A percentile compares a stretch with the other conserved stretches of the same genome.
phyloP scores from a whole-genome alignment of 2,888 invertebrate genomes.

The Zygothrica quintamaculata region DNA sequence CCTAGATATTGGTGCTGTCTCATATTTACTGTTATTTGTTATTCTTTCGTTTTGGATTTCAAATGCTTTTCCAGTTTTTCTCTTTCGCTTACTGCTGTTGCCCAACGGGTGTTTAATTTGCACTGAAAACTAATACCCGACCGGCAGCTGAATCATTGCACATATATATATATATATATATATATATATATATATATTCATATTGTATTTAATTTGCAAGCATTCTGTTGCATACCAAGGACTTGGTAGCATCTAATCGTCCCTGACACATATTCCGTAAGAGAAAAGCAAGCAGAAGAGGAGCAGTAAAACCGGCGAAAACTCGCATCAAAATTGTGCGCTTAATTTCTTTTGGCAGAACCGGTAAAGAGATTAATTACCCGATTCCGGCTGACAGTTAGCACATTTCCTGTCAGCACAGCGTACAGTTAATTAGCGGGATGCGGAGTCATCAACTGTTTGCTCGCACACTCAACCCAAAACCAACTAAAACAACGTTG shows the following conservation, averaged over 20 bases:
- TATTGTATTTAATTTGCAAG: conserved; percentile 50
- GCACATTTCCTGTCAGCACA: conserved; percentile 68
- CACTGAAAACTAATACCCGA: conserved; percentile 35
- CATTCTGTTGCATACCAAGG: conserved; percentile 57
- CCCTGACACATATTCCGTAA: conserved; percentile 64
- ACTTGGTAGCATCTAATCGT: conserved; percentile 31
- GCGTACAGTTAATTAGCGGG: conserved; percentile 66
- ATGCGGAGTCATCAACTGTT: neutral
- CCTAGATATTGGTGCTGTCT: neutral
- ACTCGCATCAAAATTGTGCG: conserved; percentile 59
- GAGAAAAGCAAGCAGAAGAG: neutral
- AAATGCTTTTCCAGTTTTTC: conserved; percentile 36
- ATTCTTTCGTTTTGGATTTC: conserved; percentile 36
- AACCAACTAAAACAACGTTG: neutral
- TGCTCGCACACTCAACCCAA: conserved; percentile 6
- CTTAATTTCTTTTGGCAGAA: conserved; percentile 20
- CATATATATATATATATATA: conserved; percentile 7
- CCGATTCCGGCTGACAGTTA: conserved; percentile 72
- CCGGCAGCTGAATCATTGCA: conserved; percentile 31
- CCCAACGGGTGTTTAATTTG: conserved; percentile 35
- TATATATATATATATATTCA: conserved; percentile 13
- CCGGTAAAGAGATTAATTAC: conserved; percentile 79
- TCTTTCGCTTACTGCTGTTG: conserved; percentile 4
- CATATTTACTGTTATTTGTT: conserved; percentile 44
- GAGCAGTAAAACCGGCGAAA: conserved; percentile 42